phyloP scores from a whole-genome alignment of 2,113 vertebrate genomes.

The Apaloderma vittatum region DNA sequence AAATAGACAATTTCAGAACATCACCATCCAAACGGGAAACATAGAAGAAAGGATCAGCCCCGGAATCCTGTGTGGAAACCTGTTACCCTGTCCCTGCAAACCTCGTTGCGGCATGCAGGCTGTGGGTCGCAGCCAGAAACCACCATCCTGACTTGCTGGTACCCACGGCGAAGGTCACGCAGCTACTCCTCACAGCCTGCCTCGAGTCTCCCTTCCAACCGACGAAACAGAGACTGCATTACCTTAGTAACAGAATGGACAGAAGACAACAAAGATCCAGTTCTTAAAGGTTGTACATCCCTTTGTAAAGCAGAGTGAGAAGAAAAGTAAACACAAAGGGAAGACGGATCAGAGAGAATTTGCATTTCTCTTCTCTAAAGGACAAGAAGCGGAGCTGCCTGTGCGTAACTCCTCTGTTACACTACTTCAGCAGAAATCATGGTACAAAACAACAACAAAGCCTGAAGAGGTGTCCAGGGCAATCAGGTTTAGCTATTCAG shows the following conservation, averaged over 20 bases:
- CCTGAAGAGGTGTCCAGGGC: not conserved
- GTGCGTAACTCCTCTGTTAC: not conserved
- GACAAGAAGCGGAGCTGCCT: not conserved
- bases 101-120: not conserved
- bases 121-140: not conserved
- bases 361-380: not conserved
- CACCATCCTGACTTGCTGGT: not conserved
- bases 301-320: not conserved
- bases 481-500: not conserved
- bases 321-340: not conserved
- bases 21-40: not conserved
- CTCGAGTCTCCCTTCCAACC: not conserved
- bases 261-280: not conserved
- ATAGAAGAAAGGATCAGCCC: not conserved
- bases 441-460: not conserved
- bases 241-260: accelerated
- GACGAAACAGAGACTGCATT: accelerated
- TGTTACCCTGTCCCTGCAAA: not conserved
- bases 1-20: not conserved
- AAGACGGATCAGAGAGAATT: not conserved
- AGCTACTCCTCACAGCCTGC: not conserved
- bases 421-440: not conserved
- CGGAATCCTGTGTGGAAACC: not conserved
- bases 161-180: not conserved
- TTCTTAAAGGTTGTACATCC: not conserved